Base-by-base conservation (phyloP, 2,888 invertebrate genomes). In the Drosophila yooni region DNA sequence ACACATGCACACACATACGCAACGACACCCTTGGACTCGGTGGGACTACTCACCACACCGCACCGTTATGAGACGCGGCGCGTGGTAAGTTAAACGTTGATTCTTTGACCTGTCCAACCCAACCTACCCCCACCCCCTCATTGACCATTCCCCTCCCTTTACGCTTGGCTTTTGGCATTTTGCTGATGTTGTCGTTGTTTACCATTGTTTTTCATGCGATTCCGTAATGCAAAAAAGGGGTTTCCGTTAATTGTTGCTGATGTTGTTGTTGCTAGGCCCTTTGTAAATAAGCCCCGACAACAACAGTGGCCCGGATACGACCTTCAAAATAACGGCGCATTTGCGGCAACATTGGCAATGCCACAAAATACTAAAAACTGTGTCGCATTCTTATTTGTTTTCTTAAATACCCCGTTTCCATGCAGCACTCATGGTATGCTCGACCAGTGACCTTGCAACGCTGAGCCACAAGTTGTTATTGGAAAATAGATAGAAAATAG, bases 281-380 rank as follows among this genome's bases (percentile, higher is more conserved):
- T 69, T 72, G 68, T 60, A 66, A 80, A 78, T 70, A 78, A 65
- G 68, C 63, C 53, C 21, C 21, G 57, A 21, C 71, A 40, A 31
- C 76, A 40, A 52, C 59, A 46, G 36, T 70, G 89, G 79, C 58
- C 82, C 57, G 31, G 57, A 76, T 66, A 71, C 76, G 85, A 89
- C 85, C 85, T 86, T 86, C 89, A 82, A 82, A 80, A 85, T 77
- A 77, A 88, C 86, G 73, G 72, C 78, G 81, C 81, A 73, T 81
- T 83, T 69, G 68, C 71, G 66, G 60, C 59, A 51, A n/a, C 56
- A 54, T 21, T 63, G 58, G 59, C 67, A 57, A 50, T 43, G 38
- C 63, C 64, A 51, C 56, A 70, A 52, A 68, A 65, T 56, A 51
- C 64, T 68, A 60, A 57, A 81, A 87, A 87, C 58, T 81, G 74